A percentile compares a stretch with the other conserved stretches of the same genome.
Evolutionary conservation across 64 coral and sea anemone genomes (phyloP).

Genomic region (Platygyra sinensis): DNA sequence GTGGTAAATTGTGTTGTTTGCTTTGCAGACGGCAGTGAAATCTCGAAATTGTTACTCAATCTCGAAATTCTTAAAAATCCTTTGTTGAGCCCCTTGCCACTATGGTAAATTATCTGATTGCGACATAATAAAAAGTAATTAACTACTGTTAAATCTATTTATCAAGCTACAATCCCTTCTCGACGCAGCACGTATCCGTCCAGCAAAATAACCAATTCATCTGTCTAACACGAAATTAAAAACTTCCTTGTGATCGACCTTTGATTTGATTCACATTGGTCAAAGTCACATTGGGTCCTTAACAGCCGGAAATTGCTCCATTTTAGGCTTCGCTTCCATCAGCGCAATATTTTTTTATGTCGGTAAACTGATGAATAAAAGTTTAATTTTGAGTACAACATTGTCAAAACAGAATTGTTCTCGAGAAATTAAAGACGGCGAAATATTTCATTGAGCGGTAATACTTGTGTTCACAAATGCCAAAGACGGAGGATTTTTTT

Average conservation of each 20-base stretch:
- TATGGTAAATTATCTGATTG: conserved; percentile 52
- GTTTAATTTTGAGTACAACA: conserved; percentile 26
- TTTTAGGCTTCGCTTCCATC: background rate
- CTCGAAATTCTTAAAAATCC: conserved; percentile 42
- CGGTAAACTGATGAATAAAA: conserved; percentile 29
- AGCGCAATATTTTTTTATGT: conserved; percentile 40
- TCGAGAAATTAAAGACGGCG: conserved; percentile 14
- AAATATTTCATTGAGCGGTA: conserved; percentile 26
- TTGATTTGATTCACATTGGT: conserved; percentile 47
- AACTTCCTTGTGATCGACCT: conserved; percentile 44
- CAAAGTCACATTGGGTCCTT: conserved; percentile 44
- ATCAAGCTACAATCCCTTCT: conserved; percentile 57
- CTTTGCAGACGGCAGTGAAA: conserved; percentile 30
- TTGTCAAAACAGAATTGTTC: conserved; percentile 30
- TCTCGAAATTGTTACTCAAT: conserved; percentile 26
- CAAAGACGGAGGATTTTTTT: conserved; percentile 1
- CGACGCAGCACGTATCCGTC: conserved; percentile 18
- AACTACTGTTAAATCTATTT: conserved; percentile 53
- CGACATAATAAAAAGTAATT: conserved; percentile 55
- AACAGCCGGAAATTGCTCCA: conserved; percentile 55
- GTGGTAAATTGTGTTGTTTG: conserved; percentile 30
- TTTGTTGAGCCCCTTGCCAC: conserved; percentile 41
- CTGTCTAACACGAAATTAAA: conserved; percentile 34
- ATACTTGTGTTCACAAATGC: conserved; percentile 15
- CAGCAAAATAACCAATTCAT: conserved; percentile 19